A percentile compares a stretch with the other conserved stretches of the same genome.
Conservation (phyloP, 1,140 invertebrate species). For the Solen grandis region DNA sequence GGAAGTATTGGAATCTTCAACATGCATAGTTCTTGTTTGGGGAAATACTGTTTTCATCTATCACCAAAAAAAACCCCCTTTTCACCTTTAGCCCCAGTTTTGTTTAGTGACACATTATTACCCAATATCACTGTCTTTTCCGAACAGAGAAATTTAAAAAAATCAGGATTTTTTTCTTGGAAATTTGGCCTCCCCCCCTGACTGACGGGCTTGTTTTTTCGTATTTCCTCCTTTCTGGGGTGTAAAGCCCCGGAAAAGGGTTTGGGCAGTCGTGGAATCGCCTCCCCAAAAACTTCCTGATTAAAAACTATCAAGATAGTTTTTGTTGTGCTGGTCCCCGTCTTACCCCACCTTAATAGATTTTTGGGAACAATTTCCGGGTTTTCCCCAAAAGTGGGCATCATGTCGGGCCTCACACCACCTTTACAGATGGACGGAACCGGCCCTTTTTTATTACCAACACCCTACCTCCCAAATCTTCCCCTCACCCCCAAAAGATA, state of each 20-base stretch:
- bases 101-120: slow-evolving; percentile 1
- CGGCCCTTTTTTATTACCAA: background rate
- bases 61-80: background rate
- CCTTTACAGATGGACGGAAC: background rate
- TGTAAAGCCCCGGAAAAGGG: slow-evolving; percentile 17
- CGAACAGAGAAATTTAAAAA: slow-evolving; percentile 36
- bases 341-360: background rate
- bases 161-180: background rate
- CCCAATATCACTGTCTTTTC: slow-evolving; percentile 25
- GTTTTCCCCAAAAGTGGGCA: background rate
- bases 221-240: slow-evolving; percentile 9
- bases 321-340: background rate
- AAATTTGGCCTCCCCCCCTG: slow-evolving; percentile 23
- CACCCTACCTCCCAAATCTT: slow-evolving; percentile 15
- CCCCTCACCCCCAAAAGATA: slow-evolving; percentile 51
- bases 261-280: background rate
- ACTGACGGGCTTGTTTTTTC: slow-evolving; percentile 48
- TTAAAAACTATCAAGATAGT: background rate
- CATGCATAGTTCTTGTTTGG: background rate
- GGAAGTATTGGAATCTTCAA: background rate
- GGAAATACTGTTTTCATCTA: background rate
- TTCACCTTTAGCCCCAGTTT: background rate
- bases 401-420: background rate
- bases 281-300: background rate
- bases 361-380: background rate